Base-by-base conservation (phyloP, 2,888 invertebrate genomes). In the Alviniconcha strummeri region DNA sequence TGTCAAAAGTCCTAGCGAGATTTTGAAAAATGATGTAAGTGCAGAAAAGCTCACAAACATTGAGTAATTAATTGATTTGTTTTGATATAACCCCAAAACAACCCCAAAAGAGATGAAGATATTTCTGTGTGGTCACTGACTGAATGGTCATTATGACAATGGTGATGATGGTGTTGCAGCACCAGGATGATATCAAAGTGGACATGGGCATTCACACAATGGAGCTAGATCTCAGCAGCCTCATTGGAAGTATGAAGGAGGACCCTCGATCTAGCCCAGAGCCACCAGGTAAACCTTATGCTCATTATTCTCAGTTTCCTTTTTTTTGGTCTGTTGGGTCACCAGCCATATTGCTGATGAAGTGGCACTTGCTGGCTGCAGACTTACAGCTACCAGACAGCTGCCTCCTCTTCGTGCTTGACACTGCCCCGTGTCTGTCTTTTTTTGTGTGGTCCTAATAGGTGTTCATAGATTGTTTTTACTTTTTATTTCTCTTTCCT, bases 221-320 rank as follows among this genome's bases (percentile, higher is more conserved):
- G 94, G 97, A 98, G 82, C 98, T 98, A 90, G 98, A 97, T 90
- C 97, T 89, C 54, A 87, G 86, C 57, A 91, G 89, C 79, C 87
- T 98, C 93, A 95, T 98, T 83, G 86, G 89, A n/a, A 86, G 98
- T 89, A 98, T 98, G 88, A 98, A 98, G 92, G 98, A 98, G 91
- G 98, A 98, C 87, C 97, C 98, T 90, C 97, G 98, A 91, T 97
- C 97, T 91, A 97, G 93, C 88, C 93, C 93, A 72, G 93, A 92
- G 83, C 92, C 91, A 69, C 93, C 93, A 87, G 93, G 93, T 91
- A 75, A 74, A 60, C 36, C 15, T 64, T 64, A 15, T 15, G 1
- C 64, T 64, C 64, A 64, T 15, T 64, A 15, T 64, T 64, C 64
- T 64, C 64, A 13, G 64, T 64, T 15, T 13, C 64, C 15, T 15